phyloP scores from a whole-genome alignment of 2,113 vertebrate genomes.

The Marmota monax region DNA sequence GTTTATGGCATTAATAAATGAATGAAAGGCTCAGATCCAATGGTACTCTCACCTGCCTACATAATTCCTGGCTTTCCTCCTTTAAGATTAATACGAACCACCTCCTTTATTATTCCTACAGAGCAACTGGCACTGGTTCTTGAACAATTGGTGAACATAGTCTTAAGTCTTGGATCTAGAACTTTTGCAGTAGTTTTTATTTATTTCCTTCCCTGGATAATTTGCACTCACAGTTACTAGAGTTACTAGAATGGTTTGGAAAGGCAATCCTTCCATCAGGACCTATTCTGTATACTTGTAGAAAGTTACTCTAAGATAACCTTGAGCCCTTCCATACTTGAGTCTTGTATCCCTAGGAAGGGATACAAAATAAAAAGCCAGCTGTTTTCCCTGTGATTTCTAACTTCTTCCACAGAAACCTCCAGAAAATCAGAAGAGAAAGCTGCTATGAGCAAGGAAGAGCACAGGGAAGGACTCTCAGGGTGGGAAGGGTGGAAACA shows the following conservation, averaged over 20 bases:
- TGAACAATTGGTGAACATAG: not conserved
- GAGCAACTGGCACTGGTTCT: not conserved
- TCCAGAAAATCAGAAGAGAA: conserved; percentile 47
- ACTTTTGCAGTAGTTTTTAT: not conserved
- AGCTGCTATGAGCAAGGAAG: not conserved
- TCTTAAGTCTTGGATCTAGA: conserved; percentile 15
- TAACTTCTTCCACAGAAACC: conserved; percentile 4
- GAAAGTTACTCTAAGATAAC: conserved; percentile 11
- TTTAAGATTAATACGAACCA: not conserved
- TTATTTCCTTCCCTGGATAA: not conserved
- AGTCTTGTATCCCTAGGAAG: not conserved
- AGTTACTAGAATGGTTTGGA: conserved; percentile 23
- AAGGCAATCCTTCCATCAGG: not conserved
- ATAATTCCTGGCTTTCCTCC: not conserved
- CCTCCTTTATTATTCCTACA: not conserved
- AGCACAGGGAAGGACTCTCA: not conserved
- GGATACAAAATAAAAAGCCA: not conserved
- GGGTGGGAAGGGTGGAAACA: not conserved
- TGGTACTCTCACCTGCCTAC: not conserved
- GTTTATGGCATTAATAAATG: conserved; percentile 18
- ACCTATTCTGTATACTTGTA: not conserved
- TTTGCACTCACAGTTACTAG: not conserved
- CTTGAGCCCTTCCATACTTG: not conserved
- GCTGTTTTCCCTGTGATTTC: not conserved
- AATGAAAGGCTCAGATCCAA: not conserved